A percentile compares a stretch with the other conserved stretches of the same genome.
Evolutionary conservation across 2,113 vertebrate species (phyloP).

Genomic region (Elephas maximus): DNA sequence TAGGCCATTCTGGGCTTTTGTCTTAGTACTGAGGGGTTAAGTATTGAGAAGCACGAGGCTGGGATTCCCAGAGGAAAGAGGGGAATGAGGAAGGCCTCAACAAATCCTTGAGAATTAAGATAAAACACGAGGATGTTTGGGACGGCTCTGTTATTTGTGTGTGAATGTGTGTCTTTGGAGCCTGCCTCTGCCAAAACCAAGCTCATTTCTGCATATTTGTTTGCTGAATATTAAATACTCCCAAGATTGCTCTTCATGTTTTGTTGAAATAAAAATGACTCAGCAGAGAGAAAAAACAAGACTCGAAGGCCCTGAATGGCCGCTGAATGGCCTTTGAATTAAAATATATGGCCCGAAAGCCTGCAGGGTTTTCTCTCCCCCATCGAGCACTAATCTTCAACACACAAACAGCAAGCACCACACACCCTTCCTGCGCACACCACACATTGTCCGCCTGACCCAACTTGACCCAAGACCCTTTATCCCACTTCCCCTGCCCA

Average conservation of each 20-base stretch:
- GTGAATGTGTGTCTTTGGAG: too few relatives aligned
- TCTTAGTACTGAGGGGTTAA: background rate
- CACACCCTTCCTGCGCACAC: too few relatives aligned
- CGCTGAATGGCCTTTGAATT: background rate
- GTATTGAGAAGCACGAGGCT: background rate
- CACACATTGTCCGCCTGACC: fast-evolving
- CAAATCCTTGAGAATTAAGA: background rate
- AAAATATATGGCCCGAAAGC: background rate
- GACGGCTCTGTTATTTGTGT: background rate
- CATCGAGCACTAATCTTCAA: background rate
- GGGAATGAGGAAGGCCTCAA: background rate
- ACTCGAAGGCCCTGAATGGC: background rate
- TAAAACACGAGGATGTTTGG: background rate
- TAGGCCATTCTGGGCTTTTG: background rate
- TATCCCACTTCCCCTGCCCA: background rate
- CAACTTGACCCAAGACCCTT: background rate
- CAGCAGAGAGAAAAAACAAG: constrained; percentile 65
- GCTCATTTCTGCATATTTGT: constrained; percentile 71
- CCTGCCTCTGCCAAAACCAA: constrained; percentile 52
- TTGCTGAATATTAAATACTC: constrained; percentile 67
- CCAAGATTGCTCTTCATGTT: constrained; percentile 39
- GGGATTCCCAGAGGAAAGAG: constrained; percentile 19
- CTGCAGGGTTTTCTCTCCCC: background rate
- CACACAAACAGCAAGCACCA: background rate
- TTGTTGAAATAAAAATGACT: constrained; percentile 74